These are phyloP conservation scores for Blastobasis lacticolella DNA, from an alignment of 2,888 invertebrate genomes.

Conservation along the genomic window DNA sequence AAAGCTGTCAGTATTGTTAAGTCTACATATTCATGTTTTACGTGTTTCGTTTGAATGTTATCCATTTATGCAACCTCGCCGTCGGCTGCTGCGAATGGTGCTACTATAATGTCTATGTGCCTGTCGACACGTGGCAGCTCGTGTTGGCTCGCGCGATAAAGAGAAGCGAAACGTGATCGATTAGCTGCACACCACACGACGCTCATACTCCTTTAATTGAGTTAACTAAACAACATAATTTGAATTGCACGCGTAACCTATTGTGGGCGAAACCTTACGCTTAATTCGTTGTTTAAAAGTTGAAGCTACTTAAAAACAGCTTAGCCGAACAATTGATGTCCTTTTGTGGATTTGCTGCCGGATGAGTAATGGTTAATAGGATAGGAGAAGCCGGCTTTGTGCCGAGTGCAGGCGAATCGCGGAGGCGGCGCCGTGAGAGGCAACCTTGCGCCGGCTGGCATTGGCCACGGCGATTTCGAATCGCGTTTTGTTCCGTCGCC, in stretches of 20 bases:
- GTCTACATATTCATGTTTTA: slow-evolving; percentile 4
- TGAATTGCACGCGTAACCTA: slow-evolving; percentile 2
- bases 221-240: slow-evolving; percentile 1
- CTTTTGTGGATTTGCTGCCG: slow-evolving; percentile 25
- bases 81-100: slow-evolving; percentile 10
- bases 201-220: slow-evolving; percentile 1
- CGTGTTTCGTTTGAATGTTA: slow-evolving; percentile 12
- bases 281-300: slow-evolving; percentile 6
- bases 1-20: slow-evolving; percentile 1
- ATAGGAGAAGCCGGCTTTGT: slow-evolving; percentile 17
- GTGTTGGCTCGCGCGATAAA: slow-evolving; percentile 40
- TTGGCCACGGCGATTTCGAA: slow-evolving; percentile 55
- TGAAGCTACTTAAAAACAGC: slow-evolving; percentile 26
- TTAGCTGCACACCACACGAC: slow-evolving; percentile 28
- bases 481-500: slow-evolving; percentile 35
- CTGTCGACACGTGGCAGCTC: slow-evolving; percentile 44
- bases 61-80: slow-evolving; percentile 32
- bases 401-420: slow-evolving; percentile 19
- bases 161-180: slow-evolving; percentile 41
- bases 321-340: slow-evolving; percentile 25
- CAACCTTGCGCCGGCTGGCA: slow-evolving; percentile 60
- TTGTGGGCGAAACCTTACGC: slow-evolving; percentile 3
- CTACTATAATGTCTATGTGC: slow-evolving; percentile 5
- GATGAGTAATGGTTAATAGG: slow-evolving; percentile 21
- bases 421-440: slow-evolving; percentile 55